Base-by-base conservation (phyloP, 2,797 vertebrate species). In the Chiloscyllium punctatum region DNA sequence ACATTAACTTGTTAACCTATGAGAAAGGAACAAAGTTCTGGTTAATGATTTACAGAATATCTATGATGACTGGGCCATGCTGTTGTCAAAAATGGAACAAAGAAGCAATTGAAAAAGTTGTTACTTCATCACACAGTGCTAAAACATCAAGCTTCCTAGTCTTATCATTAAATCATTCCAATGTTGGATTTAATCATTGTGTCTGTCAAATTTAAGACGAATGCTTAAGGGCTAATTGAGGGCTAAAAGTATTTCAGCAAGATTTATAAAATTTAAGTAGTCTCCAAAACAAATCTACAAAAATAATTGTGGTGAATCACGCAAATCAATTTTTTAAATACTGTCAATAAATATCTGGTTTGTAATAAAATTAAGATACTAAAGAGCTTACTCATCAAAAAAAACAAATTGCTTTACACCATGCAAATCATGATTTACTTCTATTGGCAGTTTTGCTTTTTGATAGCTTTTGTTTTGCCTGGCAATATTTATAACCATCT, bases 291-390 rank as follows among this genome's bases (percentile, higher is more conserved):
- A 30, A 57, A 48, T 53, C 15, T 25, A 71, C 66, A 94, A 69
- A 68, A 23, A 6, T 18, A 57, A 48, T 66, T 71, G 37, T 53
- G 86, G 51, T 71, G 37, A 11, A 42, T 90, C 53, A 66, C 18
- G 42, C 62, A 94, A 94, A 37, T 71, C 8, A 42, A 27, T 88
- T 68, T 94, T 94, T 94, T 94, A 69, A 21, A 94, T 94, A 37
- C 69, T 42, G 66, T 7, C 62, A 68, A 68, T 7, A 21, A 37
- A 68, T 68, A 42, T 94, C 21, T 42, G 18, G n/a, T n/a, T 37
- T 37, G 7, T 69, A 88, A 71, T 48, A 88, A 57, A 51, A 30
- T 88, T 48, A 27, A 94, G 1, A 91, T n/a, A 33, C 16, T 91
- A 0, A 33, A 6, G 33, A 37, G 33, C 90, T n/a, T 68, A n/a